Percentiles rank a stretch among this genome's conserved stretches.
Conservation (phyloP, 2,113 vertebrate species). For the Dunckerocampus dactyliophorus region DNA sequence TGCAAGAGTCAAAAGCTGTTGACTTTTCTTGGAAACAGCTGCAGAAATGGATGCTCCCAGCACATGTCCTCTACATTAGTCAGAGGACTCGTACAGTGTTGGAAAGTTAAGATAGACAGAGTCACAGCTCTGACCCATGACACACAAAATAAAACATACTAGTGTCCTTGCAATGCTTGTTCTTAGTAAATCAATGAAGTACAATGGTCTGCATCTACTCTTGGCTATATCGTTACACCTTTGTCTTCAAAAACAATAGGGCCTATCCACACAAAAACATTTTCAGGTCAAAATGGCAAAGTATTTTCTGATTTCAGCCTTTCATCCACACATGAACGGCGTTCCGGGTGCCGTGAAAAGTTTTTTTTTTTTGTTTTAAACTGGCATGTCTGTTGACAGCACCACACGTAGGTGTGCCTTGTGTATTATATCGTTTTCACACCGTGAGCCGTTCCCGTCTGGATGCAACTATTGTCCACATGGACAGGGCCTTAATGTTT, state of each 20-base stretch:
- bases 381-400: too few relatives aligned
- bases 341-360: too few relatives aligned
- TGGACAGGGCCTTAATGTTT: neutral
- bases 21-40: constrained; percentile 63
- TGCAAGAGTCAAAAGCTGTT: constrained; percentile 56
- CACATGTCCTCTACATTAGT: constrained; percentile 18
- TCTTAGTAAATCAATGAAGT: constrained; percentile 43
- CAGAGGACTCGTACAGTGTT: constrained; percentile 11
- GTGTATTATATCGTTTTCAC: too few relatives aligned
- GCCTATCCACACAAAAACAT: neutral
- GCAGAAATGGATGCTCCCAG: constrained; percentile 45
- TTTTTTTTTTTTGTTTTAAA: too few relatives aligned
- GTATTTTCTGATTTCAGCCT: too few relatives aligned
- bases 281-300: too few relatives aligned
- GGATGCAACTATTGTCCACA: too few relatives aligned
- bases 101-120: constrained; percentile 39
- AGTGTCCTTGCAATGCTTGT: constrained; percentile 25
- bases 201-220: constrained; percentile 13
- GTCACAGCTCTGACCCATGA: constrained; percentile 32
- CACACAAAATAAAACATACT: constrained; percentile 34
- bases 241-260: neutral
- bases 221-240: neutral
- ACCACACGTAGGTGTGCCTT: too few relatives aligned
- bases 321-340: too few relatives aligned
- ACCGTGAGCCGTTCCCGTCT: too few relatives aligned